Evolutionary conservation across 2,888 invertebrate genomes (phyloP).

Genomic region (Nomada goodeniana): DNA sequence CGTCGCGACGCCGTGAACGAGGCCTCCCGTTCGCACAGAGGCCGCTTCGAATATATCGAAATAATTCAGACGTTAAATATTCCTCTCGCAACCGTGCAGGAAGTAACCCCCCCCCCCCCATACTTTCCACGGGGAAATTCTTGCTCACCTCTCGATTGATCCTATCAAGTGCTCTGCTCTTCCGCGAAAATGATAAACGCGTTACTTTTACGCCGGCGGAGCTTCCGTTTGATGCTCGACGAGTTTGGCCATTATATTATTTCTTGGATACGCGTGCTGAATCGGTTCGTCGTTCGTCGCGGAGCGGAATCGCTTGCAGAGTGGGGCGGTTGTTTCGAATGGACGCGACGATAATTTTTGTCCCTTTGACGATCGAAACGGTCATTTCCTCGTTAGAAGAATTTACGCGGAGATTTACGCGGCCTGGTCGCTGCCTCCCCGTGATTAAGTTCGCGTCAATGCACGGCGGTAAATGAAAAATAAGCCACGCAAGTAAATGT

Average conservation of each 20-base stretch:
- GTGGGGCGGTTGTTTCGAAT: too few relatives aligned
- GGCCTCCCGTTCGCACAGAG: background rate
- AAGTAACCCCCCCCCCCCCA: background rate
- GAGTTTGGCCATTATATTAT: too few relatives aligned
- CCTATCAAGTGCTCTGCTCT: constrained; percentile 18
- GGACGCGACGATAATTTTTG: too few relatives aligned
- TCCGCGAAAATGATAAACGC: constrained; percentile 7
- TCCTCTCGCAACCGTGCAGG: background rate
- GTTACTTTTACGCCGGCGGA: constrained; percentile 9
- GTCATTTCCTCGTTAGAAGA: constrained; percentile 70
- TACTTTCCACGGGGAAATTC: background rate
- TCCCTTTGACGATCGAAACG: constrained; percentile 34
- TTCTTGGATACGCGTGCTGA: background rate
- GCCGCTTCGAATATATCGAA: constrained; percentile 10
- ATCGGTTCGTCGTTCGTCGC: too few relatives aligned
- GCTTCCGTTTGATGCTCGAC: background rate
- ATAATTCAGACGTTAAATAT: constrained; percentile 45
- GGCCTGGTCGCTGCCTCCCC: background rate
- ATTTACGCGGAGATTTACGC: constrained; percentile 55
- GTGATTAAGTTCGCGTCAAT: background rate
- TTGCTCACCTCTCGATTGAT: constrained; percentile 9
- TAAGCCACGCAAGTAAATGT: background rate
- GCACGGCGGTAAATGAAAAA: too few relatives aligned
- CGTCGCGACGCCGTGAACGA: background rate
- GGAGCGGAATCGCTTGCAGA: too few relatives aligned